phyloP scores from a whole-genome alignment of 2,888 invertebrate species.

The Nymphalis polychloros region DNA sequence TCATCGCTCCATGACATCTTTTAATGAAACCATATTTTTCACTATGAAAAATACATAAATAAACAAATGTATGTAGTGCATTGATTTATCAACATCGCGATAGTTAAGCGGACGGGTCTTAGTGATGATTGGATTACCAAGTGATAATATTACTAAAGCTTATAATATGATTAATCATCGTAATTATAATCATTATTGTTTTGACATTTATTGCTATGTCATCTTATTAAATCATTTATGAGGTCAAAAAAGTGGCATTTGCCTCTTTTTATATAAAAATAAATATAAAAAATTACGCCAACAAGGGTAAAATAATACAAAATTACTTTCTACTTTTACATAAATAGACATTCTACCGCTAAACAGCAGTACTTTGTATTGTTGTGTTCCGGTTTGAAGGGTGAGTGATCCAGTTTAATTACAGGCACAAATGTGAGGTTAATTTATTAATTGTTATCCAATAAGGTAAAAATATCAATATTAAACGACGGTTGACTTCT shows the following conservation, averaged over 20 bases:
- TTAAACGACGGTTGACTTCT: too few species aligned
- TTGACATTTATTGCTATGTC: not conserved
- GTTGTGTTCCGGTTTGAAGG: too few species aligned
- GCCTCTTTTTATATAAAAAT: not conserved
- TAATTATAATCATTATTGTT: slow-evolving; percentile 1
- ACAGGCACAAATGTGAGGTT: too few species aligned
- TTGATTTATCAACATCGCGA: not conserved
- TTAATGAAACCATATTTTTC: too few species aligned
- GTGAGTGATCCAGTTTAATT: too few species aligned
- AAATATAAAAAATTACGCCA: not conserved
- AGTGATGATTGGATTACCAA: not conserved
- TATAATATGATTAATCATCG: not conserved
- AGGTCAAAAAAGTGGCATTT: not conserved
- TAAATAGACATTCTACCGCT: too few species aligned
- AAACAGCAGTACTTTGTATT: too few species aligned
- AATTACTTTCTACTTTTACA: too few species aligned
- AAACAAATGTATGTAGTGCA: not conserved
- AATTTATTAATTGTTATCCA: too few species aligned
- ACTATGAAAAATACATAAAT: not conserved
- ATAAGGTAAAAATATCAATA: too few species aligned
- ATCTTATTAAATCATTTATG: not conserved
- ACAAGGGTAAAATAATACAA: too few species aligned
- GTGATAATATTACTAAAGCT: not conserved
- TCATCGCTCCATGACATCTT: too few species aligned
- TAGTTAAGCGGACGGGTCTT: not conserved